phyloP scores from a whole-genome alignment of 2,797 vertebrate species.

The Characodon lateralis region DNA sequence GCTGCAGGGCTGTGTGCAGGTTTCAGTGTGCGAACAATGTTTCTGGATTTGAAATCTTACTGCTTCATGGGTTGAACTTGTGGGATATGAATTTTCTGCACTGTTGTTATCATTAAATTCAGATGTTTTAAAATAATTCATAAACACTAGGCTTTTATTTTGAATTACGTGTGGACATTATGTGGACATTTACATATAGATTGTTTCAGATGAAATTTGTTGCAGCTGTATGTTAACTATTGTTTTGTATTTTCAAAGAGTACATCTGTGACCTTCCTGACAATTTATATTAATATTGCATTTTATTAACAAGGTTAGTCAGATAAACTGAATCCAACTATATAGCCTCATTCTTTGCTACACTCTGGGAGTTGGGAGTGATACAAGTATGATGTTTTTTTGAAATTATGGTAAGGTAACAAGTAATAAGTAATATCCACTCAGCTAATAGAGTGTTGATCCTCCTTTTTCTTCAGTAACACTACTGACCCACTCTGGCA shows the following conservation, averaged over 20 bases:
- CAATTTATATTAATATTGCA: no score
- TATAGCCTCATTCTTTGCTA: neutral
- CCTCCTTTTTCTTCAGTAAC: neutral
- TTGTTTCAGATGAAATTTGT: neutral
- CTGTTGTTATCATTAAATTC: conserved; percentile 30
- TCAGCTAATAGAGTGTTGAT: neutral
- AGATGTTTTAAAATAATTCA: conserved; percentile 25
- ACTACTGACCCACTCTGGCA: neutral
- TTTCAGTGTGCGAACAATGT: conserved; percentile 72
- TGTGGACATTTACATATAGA: neutral
- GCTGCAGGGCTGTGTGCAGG: conserved; percentile 57
- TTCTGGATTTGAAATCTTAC: conserved; percentile 63
- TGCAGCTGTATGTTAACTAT: neutral
- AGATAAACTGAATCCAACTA: no score
- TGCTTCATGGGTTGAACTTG: conserved; percentile 41
- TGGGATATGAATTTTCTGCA: conserved; percentile 36
- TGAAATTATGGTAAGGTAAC: neutral
- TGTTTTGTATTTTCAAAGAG: no score
- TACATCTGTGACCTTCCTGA: no score
- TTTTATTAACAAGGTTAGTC: no score
- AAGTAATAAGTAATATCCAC: neutral
- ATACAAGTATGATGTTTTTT: neutral
- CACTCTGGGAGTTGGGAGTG: neutral
- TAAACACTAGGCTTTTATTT: conserved; percentile 10
- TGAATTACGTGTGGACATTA: neutral